Percentiles rank a stretch among this genome's conserved stretches.
Conservation (phyloP, 2,797 vertebrate species). For the Esox masquinongy region DNA sequence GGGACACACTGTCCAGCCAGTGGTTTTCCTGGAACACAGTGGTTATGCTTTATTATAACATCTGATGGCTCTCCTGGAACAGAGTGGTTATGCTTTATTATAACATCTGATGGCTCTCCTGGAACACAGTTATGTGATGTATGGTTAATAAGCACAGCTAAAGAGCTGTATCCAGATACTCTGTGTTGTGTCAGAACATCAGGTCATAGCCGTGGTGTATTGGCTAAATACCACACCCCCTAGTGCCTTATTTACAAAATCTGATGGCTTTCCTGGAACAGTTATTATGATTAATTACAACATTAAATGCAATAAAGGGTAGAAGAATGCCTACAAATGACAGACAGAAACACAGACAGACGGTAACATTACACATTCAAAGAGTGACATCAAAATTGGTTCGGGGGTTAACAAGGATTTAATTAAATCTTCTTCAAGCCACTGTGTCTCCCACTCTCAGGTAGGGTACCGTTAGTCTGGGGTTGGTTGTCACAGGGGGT, state of each 20-base stretch:
- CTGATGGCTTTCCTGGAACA: too few relatives aligned
- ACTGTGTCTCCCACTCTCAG: neutral
- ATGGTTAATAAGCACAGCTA: too few relatives aligned
- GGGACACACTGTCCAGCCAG: conserved; percentile 99
- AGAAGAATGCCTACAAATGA: neutral
- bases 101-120: conserved; percentile 1
- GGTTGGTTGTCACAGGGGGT: too few relatives aligned
- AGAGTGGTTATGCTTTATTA: neutral
- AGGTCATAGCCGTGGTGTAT: too few relatives aligned
- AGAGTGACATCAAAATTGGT: neutral
- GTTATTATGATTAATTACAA: neutral
- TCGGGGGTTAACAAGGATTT: conserved; percentile 6
- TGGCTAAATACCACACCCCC: neutral
- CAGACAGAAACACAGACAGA: conserved; percentile 29
- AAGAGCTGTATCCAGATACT: too few relatives aligned
- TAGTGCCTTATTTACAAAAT: too few relatives aligned
- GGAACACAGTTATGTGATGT: too few relatives aligned
- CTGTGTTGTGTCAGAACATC: too few relatives aligned
- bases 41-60: neutral
- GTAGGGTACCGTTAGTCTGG: too few relatives aligned
- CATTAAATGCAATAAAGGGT: neutral
- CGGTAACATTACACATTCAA: conserved; percentile 20
- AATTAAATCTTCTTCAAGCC: too few relatives aligned
- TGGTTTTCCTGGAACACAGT: conserved; percentile 87
- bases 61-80: neutral